phyloP scores from a whole-genome alignment of 2,888 invertebrate species.

The Pherbina coryleti region DNA sequence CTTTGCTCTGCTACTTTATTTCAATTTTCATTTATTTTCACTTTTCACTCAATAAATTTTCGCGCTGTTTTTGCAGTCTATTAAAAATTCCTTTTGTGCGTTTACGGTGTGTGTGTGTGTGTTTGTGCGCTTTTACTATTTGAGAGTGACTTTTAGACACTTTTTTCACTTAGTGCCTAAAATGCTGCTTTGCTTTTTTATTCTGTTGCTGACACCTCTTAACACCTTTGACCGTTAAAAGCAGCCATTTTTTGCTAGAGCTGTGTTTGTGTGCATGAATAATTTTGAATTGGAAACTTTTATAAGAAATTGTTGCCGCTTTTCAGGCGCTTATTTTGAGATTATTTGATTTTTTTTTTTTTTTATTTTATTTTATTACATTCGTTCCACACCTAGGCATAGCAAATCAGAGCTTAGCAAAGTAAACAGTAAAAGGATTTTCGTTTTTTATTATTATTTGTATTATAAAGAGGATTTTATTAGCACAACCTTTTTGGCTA shows the following conservation, averaged over 20 bases:
- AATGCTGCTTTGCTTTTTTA: slow-evolving; percentile 36
- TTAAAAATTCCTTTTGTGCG: slow-evolving; percentile 32
- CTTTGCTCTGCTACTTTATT: slow-evolving; percentile 33
- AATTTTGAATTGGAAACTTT: slow-evolving; percentile 8
- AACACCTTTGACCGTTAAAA: neutral
- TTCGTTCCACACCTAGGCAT: neutral
- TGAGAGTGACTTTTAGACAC: neutral
- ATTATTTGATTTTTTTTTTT: slow-evolving; percentile 27
- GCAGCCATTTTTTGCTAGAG: neutral
- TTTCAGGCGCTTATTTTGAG: slow-evolving; percentile 6
- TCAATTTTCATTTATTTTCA: slow-evolving; percentile 37
- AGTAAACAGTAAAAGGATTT: neutral
- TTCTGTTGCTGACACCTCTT: neutral
- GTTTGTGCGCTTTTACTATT: neutral
- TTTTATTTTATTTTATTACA: slow-evolving; percentile 18
- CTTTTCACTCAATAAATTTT: slow-evolving; percentile 56
- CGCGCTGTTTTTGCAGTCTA: slow-evolving; percentile 36
- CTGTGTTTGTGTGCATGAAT: slow-evolving; percentile 5
- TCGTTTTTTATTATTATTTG: neutral
- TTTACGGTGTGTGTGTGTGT: neutral
- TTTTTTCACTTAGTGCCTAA: slow-evolving; percentile 34
- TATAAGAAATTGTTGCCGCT: neutral
- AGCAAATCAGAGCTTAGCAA: neutral
- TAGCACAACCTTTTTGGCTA: neutral
- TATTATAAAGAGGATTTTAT: slow-evolving; percentile 1